Percentiles rank a stretch among this genome's conserved stretches.
phyloP scores from a whole-genome alignment of 2,797 vertebrate genomes.

The Diplodus sargus region DNA sequence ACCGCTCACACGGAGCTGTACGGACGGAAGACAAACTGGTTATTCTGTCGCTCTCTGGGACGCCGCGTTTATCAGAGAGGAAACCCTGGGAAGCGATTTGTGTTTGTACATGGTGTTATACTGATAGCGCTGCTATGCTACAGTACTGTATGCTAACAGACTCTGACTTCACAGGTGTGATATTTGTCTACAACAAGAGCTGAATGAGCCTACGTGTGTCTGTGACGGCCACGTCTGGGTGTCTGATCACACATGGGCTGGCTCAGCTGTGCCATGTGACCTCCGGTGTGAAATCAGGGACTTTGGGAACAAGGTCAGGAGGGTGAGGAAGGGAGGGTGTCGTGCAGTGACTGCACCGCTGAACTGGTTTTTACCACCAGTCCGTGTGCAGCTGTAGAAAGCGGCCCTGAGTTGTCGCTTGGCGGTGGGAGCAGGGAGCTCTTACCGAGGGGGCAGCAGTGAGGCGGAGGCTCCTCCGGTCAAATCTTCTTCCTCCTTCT shows the following conservation, averaged over 20 bases:
- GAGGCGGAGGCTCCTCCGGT: slow-evolving; percentile 79
- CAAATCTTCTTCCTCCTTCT: slow-evolving; percentile 54
- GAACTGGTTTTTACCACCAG: slow-evolving; percentile 53
- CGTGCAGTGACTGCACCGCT: slow-evolving; percentile 61
- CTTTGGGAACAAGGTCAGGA: slow-evolving; percentile 15
- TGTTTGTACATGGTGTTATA: slow-evolving; percentile 24
- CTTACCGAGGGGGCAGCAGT: slow-evolving; percentile 84
- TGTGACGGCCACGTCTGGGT: slow-evolving; percentile 20
- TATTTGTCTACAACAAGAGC: slow-evolving; percentile 35
- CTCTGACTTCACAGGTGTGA: slow-evolving; percentile 48
- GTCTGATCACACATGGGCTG: slow-evolving; percentile 59
- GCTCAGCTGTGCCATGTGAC: slow-evolving; percentile 48
- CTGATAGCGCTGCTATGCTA: slow-evolving; percentile 53
- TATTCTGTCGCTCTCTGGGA: slow-evolving; percentile 53
- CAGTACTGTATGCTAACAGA: slow-evolving; percentile 44
- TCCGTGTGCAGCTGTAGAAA: slow-evolving; percentile 79
- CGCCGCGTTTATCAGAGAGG: slow-evolving; percentile 16
- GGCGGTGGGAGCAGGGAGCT: slow-evolving; percentile 71
- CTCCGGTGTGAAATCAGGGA: slow-evolving; percentile 31
- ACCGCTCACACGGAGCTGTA: slow-evolving; percentile 50
- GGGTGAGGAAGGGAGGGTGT: slow-evolving; percentile 3
- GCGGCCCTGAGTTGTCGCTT: slow-evolving; percentile 86
- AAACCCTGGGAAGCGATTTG: slow-evolving; percentile 36
- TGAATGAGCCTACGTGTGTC: slow-evolving; percentile 64
- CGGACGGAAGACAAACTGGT: slow-evolving; percentile 68